These are phyloP conservation scores for Cydia fagiglandana DNA, from an alignment of 1,140 invertebrate genomes.

Conservation along the genomic window DNA sequence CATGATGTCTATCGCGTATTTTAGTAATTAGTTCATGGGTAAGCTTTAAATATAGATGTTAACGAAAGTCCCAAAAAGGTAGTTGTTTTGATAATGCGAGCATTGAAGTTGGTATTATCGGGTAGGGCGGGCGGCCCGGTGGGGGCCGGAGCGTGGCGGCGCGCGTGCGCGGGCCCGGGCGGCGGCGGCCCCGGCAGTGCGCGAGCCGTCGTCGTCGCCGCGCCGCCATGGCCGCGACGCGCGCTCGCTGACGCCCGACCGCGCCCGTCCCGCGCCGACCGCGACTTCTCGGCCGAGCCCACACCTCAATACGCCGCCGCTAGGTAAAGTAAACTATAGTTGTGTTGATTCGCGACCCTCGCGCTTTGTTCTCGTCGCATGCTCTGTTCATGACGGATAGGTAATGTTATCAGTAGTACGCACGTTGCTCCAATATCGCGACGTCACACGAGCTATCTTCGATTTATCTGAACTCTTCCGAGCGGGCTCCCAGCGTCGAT, in stretches of 20 bases:
- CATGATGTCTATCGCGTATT: neutral
- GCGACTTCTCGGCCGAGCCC: conserved; percentile 43
- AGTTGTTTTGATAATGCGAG: neutral
- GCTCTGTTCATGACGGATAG: conserved; percentile 53
- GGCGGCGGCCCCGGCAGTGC: conserved; percentile 52
- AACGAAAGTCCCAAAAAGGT: neutral
- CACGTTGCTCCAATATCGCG: conserved; percentile 41
- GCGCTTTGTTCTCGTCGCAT: conserved; percentile 39
- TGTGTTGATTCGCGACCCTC: conserved; percentile 40
- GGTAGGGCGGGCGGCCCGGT: conserved; percentile 36
- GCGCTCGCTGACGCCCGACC: conserved; percentile 57
- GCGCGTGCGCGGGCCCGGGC: conserved; percentile 43
- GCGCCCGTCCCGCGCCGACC: conserved; percentile 49
- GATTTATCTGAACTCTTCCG: conserved; percentile 48
- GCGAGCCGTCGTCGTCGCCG: conserved; percentile 56
- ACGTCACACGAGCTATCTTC: conserved; percentile 34
- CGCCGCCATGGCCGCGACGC: conserved; percentile 62
- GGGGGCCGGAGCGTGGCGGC: conserved; percentile 35
- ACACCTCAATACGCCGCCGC: conserved; percentile 51
- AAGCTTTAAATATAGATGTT: neutral
- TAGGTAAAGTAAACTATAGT: conserved; percentile 51
- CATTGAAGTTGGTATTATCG: conserved; percentile 19
- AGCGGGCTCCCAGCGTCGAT: conserved; percentile 49
- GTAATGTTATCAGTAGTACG: conserved; percentile 49
- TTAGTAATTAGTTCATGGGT: neutral